A percentile compares a stretch with the other conserved stretches of the same genome.
Evolutionary conservation across 2,113 vertebrate genomes (phyloP).

Genomic region (Bostrychus sinensis): DNA sequence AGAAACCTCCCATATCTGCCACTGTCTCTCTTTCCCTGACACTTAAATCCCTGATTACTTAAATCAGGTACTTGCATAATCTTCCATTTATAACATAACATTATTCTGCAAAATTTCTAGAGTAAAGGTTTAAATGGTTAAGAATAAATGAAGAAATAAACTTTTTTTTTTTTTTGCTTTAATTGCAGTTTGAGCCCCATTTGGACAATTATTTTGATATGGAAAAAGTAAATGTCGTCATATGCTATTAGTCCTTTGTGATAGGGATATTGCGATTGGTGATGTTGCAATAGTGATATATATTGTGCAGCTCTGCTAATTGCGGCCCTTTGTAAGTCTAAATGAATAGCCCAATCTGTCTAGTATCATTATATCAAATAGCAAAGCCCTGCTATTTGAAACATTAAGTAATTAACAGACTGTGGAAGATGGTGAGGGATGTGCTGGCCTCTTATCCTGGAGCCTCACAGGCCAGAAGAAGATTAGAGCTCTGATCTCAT

Average conservation of each 20-base stretch:
- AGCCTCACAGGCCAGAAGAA: slow-evolving; percentile 93
- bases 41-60: slow-evolving; percentile 25
- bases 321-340: slow-evolving; percentile 29
- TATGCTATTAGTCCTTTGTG: too few species aligned
- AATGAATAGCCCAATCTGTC: slow-evolving; percentile 48
- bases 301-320: slow-evolving; percentile 11
- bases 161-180: neutral
- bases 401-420: slow-evolving; percentile 94
- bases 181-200: neutral
- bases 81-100: slow-evolving; percentile 11
- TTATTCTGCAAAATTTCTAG: too few species aligned
- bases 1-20: slow-evolving; percentile 28
- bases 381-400: slow-evolving; percentile 80
- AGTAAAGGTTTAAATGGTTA: too few species aligned
- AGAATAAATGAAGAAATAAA: neutral
- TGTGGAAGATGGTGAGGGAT: slow-evolving; percentile 84
- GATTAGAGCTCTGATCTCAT: slow-evolving; percentile 98
- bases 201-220: neutral
- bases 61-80: slow-evolving; percentile 39
- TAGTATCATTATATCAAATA: slow-evolving; percentile 40
- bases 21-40: neutral
- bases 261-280: too few species aligned
- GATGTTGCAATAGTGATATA: too few species aligned
- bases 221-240: too few species aligned
- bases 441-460: slow-evolving; percentile 86